Conservation (phyloP, 53 echinoderm and acorn worm species). For the Apostichopus leukothele region DNA sequence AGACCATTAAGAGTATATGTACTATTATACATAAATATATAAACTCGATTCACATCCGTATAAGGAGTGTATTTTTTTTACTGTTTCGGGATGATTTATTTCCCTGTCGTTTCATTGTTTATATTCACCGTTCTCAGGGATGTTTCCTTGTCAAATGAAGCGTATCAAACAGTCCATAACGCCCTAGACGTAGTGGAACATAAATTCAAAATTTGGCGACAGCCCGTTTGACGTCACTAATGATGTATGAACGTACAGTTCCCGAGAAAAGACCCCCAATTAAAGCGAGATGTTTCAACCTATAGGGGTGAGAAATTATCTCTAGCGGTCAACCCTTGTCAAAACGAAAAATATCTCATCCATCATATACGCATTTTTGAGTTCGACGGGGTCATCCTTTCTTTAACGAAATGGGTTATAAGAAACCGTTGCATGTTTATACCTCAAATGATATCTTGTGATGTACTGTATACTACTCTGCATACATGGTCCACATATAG, state of each 20-base stretch:
- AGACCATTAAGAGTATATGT: too few species aligned
- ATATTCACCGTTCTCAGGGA: background rate
- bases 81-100: background rate
- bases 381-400: background rate
- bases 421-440: too few species aligned
- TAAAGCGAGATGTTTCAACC: slow-evolving; percentile 10
- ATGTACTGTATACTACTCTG: too few species aligned
- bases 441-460: too few species aligned
- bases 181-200: background rate
- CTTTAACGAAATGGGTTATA: too few species aligned
- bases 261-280: background rate
- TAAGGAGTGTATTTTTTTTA: too few species aligned
- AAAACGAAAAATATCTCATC: background rate
- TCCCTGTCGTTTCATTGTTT: background rate
- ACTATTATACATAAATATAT: too few species aligned
- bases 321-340: slow-evolving; percentile 17
- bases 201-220: slow-evolving; percentile 27
- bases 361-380: background rate
- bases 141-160: background rate
- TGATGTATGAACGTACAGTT: slow-evolving; percentile 5
- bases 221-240: slow-evolving; percentile 37
- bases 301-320: slow-evolving; percentile 39
- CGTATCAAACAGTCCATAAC: slow-evolving; percentile 1
- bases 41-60: too few species aligned
- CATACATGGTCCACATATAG: too few species aligned